Evolutionary conservation across 2,113 vertebrate genomes (phyloP).

Genomic region (Callocephalon fimbriatum): DNA sequence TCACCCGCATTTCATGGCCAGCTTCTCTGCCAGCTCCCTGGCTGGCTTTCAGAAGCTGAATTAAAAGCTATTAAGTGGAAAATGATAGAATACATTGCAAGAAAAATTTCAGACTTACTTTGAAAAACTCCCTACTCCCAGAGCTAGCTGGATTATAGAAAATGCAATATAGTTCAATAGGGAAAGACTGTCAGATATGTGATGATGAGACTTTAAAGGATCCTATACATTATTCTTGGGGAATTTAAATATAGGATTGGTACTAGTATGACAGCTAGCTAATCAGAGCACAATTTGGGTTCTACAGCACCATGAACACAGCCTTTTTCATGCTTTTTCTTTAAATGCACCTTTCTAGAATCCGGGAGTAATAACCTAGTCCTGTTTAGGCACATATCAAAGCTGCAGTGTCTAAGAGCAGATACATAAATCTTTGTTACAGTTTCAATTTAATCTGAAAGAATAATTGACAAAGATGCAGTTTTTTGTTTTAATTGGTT

Average conservation of each 20-base stretch:
- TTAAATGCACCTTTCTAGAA: background rate
- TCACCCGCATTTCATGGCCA: background rate
- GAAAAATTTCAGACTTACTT: background rate
- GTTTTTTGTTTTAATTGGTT: conserved; percentile 32
- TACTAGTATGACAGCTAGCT: background rate
- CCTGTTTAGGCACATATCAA: background rate
- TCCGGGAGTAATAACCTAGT: background rate
- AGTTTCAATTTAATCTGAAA: background rate
- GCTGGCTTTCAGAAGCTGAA: conserved; percentile 1
- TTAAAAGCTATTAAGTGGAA: background rate
- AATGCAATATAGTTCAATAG: background rate
- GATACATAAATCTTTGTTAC: background rate
- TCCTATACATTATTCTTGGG: background rate
- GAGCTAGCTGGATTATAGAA: background rate
- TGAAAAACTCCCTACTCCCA: background rate
- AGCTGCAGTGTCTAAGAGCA: background rate
- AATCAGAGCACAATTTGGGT: background rate
- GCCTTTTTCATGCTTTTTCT: background rate
- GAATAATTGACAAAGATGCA: conserved; percentile 57
- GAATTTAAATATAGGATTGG: background rate
- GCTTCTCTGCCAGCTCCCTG: background rate
- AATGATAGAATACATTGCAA: background rate
- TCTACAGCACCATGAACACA: background rate
- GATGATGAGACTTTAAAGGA: background rate
- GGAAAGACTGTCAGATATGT: background rate